Conservation (phyloP, 2,113 vertebrate species). For the Aegithalos caudatus region DNA sequence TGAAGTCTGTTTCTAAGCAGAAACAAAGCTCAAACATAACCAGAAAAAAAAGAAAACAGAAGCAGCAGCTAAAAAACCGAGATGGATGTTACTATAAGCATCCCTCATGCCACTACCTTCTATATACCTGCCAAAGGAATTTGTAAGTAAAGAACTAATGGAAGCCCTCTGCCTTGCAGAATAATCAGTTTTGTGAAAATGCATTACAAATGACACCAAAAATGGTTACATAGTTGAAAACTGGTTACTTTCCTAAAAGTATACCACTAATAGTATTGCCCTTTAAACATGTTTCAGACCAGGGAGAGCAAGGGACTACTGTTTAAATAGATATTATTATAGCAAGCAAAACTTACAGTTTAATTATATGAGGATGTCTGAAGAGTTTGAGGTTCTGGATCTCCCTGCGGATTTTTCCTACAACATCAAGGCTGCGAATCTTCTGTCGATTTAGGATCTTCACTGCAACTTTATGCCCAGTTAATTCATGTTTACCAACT, state of each 20-base stretch:
- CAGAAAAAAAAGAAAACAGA: not conserved
- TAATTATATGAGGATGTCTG: constrained; percentile 97
- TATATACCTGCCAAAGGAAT: not conserved
- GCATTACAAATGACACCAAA: not conserved
- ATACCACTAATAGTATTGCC: not conserved
- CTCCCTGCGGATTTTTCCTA: constrained; percentile 94
- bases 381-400: constrained; percentile 99
- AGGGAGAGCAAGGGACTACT: not conserved
- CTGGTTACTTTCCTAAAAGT: not conserved
- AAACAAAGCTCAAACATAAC: not conserved
- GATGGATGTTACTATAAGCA: not conserved
- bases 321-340: not conserved
- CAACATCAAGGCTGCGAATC: constrained; percentile 96
- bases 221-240: not conserved
- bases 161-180: not conserved
- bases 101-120: not conserved
- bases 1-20: not conserved
- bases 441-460: constrained; percentile 98
- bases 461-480: constrained; percentile 96
- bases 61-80: not conserved
- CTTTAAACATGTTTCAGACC: not conserved
- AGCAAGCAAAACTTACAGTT: constrained; percentile 85
- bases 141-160: not conserved
- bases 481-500: constrained; percentile 97
- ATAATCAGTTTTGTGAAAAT: not conserved